phyloP scores from a whole-genome alignment of 2,888 invertebrate species.

The Phyllotreta cruciferae region DNA sequence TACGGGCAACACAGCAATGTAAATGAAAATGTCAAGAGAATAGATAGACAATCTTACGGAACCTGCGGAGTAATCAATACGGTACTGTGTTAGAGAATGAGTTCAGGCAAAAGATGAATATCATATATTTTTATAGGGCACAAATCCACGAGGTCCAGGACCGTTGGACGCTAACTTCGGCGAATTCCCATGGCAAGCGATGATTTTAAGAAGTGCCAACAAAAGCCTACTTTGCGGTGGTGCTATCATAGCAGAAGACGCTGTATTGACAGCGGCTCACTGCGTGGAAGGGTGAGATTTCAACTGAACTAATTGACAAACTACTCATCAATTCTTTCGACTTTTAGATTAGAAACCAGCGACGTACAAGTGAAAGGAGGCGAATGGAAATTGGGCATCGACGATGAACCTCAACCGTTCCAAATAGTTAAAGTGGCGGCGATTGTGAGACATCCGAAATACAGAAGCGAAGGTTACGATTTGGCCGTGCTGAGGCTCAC shows the following conservation, averaged over 20 bases:
- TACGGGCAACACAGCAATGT: conserved; percentile 46
- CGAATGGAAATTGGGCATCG: conserved; percentile 84
- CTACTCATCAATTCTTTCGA: conserved; percentile 10
- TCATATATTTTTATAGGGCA: conserved; percentile 52
- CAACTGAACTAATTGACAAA: background rate
- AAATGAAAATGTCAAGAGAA: conserved; percentile 35
- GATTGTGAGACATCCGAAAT: conserved; percentile 75
- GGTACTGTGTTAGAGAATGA: background rate
- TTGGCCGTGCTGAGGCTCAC: conserved; percentile 74
- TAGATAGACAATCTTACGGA: conserved; percentile 35
- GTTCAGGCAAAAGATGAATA: background rate
- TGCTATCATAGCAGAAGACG: conserved; percentile 76
- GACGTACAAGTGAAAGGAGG: conserved; percentile 81
- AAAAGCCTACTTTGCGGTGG: conserved; percentile 80
- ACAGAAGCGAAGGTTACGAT: conserved; percentile 69
- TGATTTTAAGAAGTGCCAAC: conserved; percentile 76
- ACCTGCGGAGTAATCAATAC: conserved; percentile 16
- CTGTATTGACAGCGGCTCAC: conserved; percentile 79
- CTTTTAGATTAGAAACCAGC: conserved; percentile 66
- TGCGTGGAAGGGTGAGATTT: conserved; percentile 75
- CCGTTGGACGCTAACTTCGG: conserved; percentile 74
- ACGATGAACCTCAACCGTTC: conserved; percentile 80
- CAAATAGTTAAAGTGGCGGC: conserved; percentile 76
- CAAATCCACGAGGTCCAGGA: conserved; percentile 63
- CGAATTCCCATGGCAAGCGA: conserved; percentile 88